These are phyloP conservation scores for Globia sparganii DNA, from an alignment of 2,888 invertebrate species.

Conservation along the genomic window DNA sequence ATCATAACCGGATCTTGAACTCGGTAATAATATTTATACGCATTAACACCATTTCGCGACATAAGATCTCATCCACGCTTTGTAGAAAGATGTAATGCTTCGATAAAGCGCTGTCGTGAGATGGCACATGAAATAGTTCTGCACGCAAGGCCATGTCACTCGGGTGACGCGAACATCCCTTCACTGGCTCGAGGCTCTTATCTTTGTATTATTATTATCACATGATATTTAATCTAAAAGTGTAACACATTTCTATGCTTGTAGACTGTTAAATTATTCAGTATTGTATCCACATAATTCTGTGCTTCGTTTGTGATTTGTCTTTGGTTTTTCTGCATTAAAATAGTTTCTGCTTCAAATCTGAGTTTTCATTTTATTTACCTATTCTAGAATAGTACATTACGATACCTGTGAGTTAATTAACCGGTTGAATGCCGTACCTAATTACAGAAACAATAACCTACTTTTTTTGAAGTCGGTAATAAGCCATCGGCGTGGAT, in stretches of 20 bases:
- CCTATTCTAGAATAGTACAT: neutral
- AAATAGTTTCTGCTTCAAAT: constrained; percentile 73
- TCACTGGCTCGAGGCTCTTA: constrained; percentile 69
- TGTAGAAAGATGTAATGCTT: constrained; percentile 48
- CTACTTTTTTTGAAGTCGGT: no score
- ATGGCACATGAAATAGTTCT: constrained; percentile 66
- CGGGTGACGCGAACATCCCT: constrained; percentile 67
- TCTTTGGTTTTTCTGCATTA: constrained; percentile 68
- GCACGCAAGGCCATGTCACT: constrained; percentile 67
- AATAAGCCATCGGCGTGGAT: no score
- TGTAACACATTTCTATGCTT: constrained; percentile 64
- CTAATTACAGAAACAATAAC: no score
- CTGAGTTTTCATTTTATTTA: constrained; percentile 45
- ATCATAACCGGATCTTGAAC: constrained; percentile 2
- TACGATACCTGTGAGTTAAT: no score
- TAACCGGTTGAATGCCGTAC: no score
- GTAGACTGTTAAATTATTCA: constrained; percentile 68
- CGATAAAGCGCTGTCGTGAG: constrained; percentile 64
- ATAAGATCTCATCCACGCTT: constrained; percentile 43
- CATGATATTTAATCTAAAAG: constrained; percentile 41
- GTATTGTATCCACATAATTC: constrained; percentile 53
- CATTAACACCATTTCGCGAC: constrained; percentile 30
- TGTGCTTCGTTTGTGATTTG: constrained; percentile 68
- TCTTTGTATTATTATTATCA: constrained; percentile 14
- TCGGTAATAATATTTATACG: constrained; percentile 8